phyloP scores from a whole-genome alignment of 1,140 invertebrate genomes.

The Drosophila arawakana region DNA sequence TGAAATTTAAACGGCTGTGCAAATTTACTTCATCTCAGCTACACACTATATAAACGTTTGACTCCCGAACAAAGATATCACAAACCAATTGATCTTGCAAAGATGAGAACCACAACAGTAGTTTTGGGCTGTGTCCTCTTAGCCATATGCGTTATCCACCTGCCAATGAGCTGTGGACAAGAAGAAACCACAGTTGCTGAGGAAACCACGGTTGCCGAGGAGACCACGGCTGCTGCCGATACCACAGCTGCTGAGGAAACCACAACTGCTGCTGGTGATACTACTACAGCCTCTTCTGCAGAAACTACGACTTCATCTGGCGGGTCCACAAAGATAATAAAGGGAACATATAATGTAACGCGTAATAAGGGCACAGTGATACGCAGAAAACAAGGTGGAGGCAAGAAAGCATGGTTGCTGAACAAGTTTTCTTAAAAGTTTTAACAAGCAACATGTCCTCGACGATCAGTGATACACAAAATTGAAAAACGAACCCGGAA shows the following conservation, averaged over 20 bases:
- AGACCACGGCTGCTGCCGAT: neutral
- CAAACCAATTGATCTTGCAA: neutral
- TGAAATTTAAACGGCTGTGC: no score
- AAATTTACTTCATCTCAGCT: no score
- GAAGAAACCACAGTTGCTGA: neutral
- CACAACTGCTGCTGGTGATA: neutral
- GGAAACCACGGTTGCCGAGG: neutral
- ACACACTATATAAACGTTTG: neutral
- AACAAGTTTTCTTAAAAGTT: neutral
- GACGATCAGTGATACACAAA: no score
- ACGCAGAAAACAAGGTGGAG: neutral
- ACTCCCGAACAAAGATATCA: constrained; percentile 7
- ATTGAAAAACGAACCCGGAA: no score
- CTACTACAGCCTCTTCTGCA: neutral
- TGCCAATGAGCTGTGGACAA: constrained; percentile 1
- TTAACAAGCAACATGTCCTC: no score
- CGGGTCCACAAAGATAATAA: neutral
- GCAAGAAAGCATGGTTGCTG: neutral
- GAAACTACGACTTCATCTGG: neutral
- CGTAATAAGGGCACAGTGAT: neutral
- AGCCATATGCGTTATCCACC: constrained; percentile 8
- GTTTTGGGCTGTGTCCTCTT: constrained; percentile 15
- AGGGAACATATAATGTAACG: neutral
- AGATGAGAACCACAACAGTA: constrained; percentile 16
- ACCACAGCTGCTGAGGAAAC: constrained; percentile 1